Conservation (phyloP, 2,888 invertebrate species). For the Oligia fasciuncula region DNA sequence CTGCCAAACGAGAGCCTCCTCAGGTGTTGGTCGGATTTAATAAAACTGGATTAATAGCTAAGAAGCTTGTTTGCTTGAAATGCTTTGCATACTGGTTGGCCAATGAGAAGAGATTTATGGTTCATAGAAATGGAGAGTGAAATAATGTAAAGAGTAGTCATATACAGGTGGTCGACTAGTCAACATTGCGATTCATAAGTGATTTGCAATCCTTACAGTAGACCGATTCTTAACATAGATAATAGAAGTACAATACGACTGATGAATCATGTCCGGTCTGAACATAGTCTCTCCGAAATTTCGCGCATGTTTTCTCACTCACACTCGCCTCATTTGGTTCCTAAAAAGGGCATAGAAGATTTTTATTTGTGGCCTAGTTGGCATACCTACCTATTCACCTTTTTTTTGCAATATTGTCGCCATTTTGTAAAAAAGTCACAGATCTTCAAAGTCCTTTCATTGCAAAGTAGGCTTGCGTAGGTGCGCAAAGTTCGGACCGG, state of each 20-base stretch:
- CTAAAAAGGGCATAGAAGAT: background rate
- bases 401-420: background rate
- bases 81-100: background rate
- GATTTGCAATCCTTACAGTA: slow-evolving; percentile 6
- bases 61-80: no score
- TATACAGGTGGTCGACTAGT: slow-evolving; percentile 38
- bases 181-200: slow-evolving; percentile 43
- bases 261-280: background rate
- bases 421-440: background rate
- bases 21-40: no score
- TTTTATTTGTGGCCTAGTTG: background rate
- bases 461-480: background rate
- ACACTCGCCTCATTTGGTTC: background rate
- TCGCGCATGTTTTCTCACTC: no score
- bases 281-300: background rate
- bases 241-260: slow-evolving; percentile 1
- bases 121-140: background rate
- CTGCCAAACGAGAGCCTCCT: no score
- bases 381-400: background rate
- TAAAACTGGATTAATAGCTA: no score
- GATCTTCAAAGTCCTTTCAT: background rate
- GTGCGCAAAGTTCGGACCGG: background rate
- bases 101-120: background rate
- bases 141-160: slow-evolving; percentile 8
- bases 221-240: slow-evolving; percentile 29